Conservation (phyloP, 1,140 invertebrate species). For the Papilio polyxenes region DNA sequence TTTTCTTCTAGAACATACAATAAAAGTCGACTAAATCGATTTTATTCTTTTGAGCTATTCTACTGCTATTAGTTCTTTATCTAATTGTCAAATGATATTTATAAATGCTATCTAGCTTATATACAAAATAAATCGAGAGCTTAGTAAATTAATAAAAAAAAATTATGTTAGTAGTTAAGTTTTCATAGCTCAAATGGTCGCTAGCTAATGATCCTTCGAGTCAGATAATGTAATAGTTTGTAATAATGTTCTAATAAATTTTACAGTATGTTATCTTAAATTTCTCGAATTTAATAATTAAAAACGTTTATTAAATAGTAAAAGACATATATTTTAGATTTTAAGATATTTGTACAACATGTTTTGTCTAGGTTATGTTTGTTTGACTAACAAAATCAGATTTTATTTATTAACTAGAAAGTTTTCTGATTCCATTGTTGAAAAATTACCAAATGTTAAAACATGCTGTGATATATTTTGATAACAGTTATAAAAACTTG, state of each 20-base stretch:
- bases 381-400: not conserved
- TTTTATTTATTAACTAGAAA: not conserved
- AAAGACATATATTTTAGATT: not conserved
- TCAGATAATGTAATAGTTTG: not conserved
- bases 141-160: too few relatives aligned
- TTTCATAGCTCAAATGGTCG: too few relatives aligned
- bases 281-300: conserved; percentile 7
- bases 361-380: not conserved
- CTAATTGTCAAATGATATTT: too few relatives aligned
- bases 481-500: conserved; percentile 30
- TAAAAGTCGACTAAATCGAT: too few relatives aligned
- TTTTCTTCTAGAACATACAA: too few relatives aligned
- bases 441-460: conserved; percentile 41
- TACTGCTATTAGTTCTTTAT: too few relatives aligned
- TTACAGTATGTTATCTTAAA: not conserved
- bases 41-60: too few relatives aligned
- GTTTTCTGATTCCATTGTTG: conserved; percentile 12
- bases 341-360: not conserved
- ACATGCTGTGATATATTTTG: conserved; percentile 46
- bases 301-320: not conserved
- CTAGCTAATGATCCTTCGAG: too few relatives aligned
- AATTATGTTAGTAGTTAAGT: too few relatives aligned
- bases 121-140: too few relatives aligned
- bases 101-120: too few relatives aligned
- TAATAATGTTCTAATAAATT: too few relatives aligned